Evolutionary conservation across 2,797 vertebrate genomes (phyloP).

Genomic region (Erethizon dorsatum): DNA sequence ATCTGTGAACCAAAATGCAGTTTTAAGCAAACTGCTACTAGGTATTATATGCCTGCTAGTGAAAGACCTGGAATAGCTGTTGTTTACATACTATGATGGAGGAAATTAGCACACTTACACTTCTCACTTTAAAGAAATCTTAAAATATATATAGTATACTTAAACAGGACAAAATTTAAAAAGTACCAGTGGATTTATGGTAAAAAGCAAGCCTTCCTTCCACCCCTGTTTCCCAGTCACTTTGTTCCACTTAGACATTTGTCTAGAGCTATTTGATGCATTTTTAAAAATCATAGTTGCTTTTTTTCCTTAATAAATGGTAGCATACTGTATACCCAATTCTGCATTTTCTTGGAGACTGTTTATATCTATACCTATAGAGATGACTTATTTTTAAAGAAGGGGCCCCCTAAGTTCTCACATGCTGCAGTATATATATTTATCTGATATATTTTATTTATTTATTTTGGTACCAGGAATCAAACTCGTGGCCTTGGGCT

Average conservation of each 20-base stretch:
- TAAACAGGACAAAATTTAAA: neutral
- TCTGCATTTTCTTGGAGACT: neutral
- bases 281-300: neutral
- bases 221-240: neutral
- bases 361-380: conserved; percentile 28
- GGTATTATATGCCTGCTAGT: neutral
- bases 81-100: neutral
- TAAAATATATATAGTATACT: neutral
- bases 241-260: neutral
- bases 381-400: conserved; percentile 46
- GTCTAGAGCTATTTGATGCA: neutral
- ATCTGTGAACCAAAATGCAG: neutral
- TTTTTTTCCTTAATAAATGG: neutral
- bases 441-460: neutral
- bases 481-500: neutral
- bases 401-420: neutral
- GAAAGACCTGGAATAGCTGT: conserved; percentile 20
- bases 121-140: neutral
- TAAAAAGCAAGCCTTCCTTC: neutral
- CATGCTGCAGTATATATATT: neutral
- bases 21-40: neutral
- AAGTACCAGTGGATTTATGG: neutral
- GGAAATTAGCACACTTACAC: neutral
- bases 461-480: neutral
- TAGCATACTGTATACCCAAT: neutral